Conservation (phyloP, 2,888 invertebrate genomes). For the Monopis laevigella region DNA sequence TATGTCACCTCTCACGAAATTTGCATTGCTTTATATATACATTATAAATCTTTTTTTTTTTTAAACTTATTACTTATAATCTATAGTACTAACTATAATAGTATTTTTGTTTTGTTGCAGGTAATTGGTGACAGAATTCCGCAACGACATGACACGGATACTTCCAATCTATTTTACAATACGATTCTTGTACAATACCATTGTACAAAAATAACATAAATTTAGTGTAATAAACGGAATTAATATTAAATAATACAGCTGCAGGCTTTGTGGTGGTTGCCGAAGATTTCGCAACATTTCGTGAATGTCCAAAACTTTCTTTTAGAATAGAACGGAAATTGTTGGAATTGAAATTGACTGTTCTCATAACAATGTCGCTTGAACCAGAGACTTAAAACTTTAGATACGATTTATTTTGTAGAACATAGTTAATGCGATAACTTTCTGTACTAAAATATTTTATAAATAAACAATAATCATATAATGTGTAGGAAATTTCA, state of each 20-base stretch:
- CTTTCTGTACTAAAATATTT: too few relatives aligned
- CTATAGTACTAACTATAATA: too few relatives aligned
- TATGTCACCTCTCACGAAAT: too few relatives aligned
- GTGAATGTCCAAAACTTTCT: slow-evolving; percentile 40
- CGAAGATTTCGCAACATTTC: slow-evolving; percentile 38
- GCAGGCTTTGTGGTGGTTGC: slow-evolving; percentile 28
- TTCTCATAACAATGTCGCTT: slow-evolving; percentile 45
- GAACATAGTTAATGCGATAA: too few relatives aligned
- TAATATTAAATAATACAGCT: slow-evolving; percentile 12
- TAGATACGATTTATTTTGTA: too few relatives aligned
- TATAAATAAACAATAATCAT: too few relatives aligned
- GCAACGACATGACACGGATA: not conserved
- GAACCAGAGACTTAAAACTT: too few relatives aligned
- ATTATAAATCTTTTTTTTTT: too few relatives aligned
- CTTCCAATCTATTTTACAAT: not conserved
- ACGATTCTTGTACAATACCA: slow-evolving; percentile 22
- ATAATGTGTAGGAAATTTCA: too few relatives aligned
- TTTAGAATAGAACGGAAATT: slow-evolving; percentile 52
- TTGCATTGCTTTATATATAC: too few relatives aligned
- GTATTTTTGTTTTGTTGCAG: slow-evolving; percentile 31
- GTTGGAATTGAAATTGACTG: slow-evolving; percentile 46
- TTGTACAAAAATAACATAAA: slow-evolving; percentile 36
- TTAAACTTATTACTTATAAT: too few relatives aligned
- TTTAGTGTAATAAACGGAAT: slow-evolving; percentile 29
- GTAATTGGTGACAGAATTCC: slow-evolving; percentile 28